phyloP scores from a whole-genome alignment of 2,888 invertebrate genomes.

The Lasioglossum villosulum region DNA sequence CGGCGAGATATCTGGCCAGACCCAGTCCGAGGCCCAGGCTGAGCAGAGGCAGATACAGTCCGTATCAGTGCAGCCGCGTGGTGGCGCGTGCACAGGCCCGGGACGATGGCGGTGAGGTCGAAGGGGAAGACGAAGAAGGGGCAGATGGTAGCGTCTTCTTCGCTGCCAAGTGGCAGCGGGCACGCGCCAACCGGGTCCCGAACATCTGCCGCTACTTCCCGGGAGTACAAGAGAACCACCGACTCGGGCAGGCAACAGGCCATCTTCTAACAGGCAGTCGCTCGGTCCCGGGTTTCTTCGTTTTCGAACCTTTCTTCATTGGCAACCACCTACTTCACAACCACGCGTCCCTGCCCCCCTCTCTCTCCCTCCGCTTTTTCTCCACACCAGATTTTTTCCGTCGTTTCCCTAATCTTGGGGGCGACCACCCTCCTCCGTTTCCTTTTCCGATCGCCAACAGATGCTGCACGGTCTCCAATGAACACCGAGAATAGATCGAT shows the following conservation, averaged over 20 bases:
- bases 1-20: slow-evolving; percentile 17
- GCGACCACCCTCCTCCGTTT: slow-evolving; percentile 14
- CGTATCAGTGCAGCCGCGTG: slow-evolving; percentile 44
- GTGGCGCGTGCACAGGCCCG: slow-evolving; percentile 34
- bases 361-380: not conserved
- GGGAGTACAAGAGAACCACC: slow-evolving; percentile 75
- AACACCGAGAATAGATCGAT: not conserved
- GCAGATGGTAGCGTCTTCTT: slow-evolving; percentile 80
- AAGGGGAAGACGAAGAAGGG: slow-evolving; percentile 76
- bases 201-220: slow-evolving; percentile 83
- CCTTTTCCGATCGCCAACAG: slow-evolving; percentile 8
- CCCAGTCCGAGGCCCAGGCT: not conserved
- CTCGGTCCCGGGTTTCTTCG: slow-evolving; percentile 62
- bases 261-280: slow-evolving; percentile 68
- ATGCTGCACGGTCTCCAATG: slow-evolving; percentile 10
- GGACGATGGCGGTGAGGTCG: slow-evolving; percentile 61
- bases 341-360: not conserved
- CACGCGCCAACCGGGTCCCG: slow-evolving; percentile 81
- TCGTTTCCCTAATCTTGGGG: not conserved
- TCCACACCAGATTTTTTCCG: not conserved
- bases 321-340: slow-evolving; percentile 33
- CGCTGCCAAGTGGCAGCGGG: slow-evolving; percentile 84
- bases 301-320: slow-evolving; percentile 45
- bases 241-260: slow-evolving; percentile 67
- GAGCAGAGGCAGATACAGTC: not conserved